Evolutionary conservation across 2,888 invertebrate genomes (phyloP).

Genomic region (Drosophila aldrichi): DNA sequence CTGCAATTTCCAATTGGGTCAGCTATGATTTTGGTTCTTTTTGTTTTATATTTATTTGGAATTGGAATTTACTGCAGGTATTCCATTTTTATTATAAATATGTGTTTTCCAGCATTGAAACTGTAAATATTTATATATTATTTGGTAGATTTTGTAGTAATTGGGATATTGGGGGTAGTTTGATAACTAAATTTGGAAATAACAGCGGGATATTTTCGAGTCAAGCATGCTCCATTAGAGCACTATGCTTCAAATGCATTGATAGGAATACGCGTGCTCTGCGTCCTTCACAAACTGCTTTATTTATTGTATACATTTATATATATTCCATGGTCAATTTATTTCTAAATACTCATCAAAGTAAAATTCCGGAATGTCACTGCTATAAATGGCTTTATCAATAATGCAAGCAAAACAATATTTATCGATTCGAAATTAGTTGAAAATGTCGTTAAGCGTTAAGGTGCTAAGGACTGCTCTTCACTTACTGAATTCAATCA

Average conservation of each 20-base stretch:
- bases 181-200: neutral
- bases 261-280: too few species aligned
- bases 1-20: slow-evolving; percentile 34
- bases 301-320: neutral
- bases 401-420: neutral
- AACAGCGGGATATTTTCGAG: too few species aligned
- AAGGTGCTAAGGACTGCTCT: neutral
- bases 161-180: neutral
- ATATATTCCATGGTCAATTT: too few species aligned
- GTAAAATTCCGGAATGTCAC: neutral
- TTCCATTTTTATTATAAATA: neutral
- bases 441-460: slow-evolving; percentile 1
- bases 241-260: too few species aligned
- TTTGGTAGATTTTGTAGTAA: neutral
- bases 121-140: neutral
- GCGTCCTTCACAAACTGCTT: too few species aligned
- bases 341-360: neutral
- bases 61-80: neutral
- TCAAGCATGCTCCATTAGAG: too few species aligned
- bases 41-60: slow-evolving; percentile 1
- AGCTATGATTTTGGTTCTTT: neutral
- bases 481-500: slow-evolving; percentile 38
- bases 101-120: neutral
- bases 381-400: neutral
- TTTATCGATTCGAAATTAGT: slow-evolving; percentile 7